Evolutionary conservation across 2,113 vertebrate genomes (phyloP).

Genomic region (Festucalex cinctus): DNA sequence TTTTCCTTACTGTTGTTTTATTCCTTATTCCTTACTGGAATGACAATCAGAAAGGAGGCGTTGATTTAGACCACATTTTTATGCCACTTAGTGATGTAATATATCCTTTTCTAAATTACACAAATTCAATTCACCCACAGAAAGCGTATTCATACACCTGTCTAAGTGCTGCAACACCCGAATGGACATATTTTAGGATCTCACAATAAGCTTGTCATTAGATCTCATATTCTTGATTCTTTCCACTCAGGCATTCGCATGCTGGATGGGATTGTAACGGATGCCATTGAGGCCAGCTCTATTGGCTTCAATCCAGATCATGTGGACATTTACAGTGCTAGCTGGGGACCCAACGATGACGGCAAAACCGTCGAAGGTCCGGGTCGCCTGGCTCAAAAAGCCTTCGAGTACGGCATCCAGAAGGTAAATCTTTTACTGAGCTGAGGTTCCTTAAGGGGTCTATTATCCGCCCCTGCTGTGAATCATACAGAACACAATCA

Average conservation of each 20-base stretch:
- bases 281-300: conserved; percentile 97
- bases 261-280: conserved; percentile 95
- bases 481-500: conserved; percentile 28
- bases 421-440: conserved; percentile 71
- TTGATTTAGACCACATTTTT: conserved; percentile 23
- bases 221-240: not conserved
- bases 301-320: conserved; percentile 95
- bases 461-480: conserved; percentile 5
- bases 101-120: too few relatives aligned
- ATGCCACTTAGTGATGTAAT: too few relatives aligned
- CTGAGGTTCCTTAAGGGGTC: conserved; percentile 11
- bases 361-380: conserved; percentile 97
- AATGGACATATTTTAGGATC: not conserved
- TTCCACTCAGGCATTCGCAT: conserved; percentile 85
- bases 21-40: too few relatives aligned
- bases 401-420: conserved; percentile 94
- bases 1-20: too few relatives aligned
- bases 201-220: not conserved
- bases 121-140: too few relatives aligned
- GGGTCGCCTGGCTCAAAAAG: conserved; percentile 90
- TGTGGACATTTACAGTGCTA: conserved; percentile 97
- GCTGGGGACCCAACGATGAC: conserved; percentile 97
- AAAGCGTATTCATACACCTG: too few relatives aligned
- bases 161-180: too few relatives aligned
- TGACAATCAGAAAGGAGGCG: too few relatives aligned